phyloP scores from a whole-genome alignment of 2,797 vertebrate genomes.

The Nannoperca australis region DNA sequence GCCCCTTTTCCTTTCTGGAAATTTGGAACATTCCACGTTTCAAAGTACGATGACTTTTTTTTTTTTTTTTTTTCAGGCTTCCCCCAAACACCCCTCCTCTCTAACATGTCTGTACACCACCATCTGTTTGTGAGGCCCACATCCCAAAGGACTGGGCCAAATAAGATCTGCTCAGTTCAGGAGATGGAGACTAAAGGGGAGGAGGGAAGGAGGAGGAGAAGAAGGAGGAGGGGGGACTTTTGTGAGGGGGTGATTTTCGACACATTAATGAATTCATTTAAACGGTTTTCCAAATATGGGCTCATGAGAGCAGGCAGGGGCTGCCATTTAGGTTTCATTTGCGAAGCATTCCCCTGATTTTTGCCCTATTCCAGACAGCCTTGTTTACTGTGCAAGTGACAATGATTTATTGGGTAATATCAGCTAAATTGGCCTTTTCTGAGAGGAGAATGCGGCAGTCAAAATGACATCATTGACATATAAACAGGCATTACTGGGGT shows the following conservation, averaged over 20 bases:
- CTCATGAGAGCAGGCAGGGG: conserved; percentile 81
- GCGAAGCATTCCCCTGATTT: conserved; percentile 85
- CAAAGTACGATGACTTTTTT: conserved; percentile 30
- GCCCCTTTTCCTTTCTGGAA: conserved; percentile 36
- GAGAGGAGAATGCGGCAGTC: conserved; percentile 87
- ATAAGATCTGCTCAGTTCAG: conserved; percentile 83
- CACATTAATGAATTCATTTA: conserved; percentile 90
- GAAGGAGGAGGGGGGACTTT: conserved; percentile 45
- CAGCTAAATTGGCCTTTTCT: conserved; percentile 88
- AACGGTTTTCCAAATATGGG: conserved; percentile 85
- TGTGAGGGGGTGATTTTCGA: conserved; percentile 83
- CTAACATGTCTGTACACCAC: conserved; percentile 82
- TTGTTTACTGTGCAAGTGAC: conserved; percentile 86
- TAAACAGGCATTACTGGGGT: conserved; percentile 87
- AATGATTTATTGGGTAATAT: conserved; percentile 89
- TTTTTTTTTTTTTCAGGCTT: conserved; percentile 48
- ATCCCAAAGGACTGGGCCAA: conserved; percentile 83
- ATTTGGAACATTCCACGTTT: conserved; percentile 53
- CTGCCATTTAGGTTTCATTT: conserved; percentile 86
- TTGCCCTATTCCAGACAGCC: conserved; percentile 86
- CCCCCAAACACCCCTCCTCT: conserved; percentile 61
- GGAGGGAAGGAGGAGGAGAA: conserved; percentile 24
- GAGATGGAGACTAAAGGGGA: conserved; percentile 69
- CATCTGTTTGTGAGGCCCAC: conserved; percentile 84
- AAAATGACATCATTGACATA: conserved; percentile 89